Evolutionary conservation across 2,113 vertebrate species (phyloP).

Genomic region (Catharus fuscescens): DNA sequence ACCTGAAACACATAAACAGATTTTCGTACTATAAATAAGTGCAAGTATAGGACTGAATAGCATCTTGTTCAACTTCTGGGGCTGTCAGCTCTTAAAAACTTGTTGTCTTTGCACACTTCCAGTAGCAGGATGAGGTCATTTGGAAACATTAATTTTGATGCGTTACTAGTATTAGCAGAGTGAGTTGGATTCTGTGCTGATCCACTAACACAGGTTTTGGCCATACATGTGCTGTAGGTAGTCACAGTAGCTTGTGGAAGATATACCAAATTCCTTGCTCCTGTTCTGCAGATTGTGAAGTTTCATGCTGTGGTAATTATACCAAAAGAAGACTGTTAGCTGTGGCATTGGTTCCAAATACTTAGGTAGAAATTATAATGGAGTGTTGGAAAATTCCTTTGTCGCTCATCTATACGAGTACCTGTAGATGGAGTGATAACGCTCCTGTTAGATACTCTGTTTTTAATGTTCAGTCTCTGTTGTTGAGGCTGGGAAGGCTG

Average conservation of each 20-base stretch:
- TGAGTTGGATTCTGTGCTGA: background rate
- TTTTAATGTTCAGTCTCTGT: background rate
- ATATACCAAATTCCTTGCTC: background rate
- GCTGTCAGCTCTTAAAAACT: background rate
- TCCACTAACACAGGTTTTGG: background rate
- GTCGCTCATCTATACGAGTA: rapidly evolving
- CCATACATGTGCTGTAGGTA: background rate
- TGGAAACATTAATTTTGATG: background rate
- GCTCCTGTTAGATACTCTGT: background rate
- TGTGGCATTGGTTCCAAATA: background rate
- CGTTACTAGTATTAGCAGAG: background rate
- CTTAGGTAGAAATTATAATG: background rate
- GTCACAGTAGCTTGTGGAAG: background rate
- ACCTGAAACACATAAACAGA: background rate
- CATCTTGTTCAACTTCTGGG: background rate
- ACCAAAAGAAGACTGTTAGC: background rate
- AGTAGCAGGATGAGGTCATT: background rate
- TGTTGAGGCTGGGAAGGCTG: background rate
- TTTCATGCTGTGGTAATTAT: background rate
- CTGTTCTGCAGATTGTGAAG: background rate
- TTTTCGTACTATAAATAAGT: background rate
- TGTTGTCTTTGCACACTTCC: background rate
- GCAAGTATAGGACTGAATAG: background rate
- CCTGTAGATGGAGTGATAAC: background rate
- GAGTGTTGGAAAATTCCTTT: background rate